These are phyloP conservation scores for Cheilinus undulatus DNA, from an alignment of 2,113 vertebrate species.

Conservation along the genomic window DNA sequence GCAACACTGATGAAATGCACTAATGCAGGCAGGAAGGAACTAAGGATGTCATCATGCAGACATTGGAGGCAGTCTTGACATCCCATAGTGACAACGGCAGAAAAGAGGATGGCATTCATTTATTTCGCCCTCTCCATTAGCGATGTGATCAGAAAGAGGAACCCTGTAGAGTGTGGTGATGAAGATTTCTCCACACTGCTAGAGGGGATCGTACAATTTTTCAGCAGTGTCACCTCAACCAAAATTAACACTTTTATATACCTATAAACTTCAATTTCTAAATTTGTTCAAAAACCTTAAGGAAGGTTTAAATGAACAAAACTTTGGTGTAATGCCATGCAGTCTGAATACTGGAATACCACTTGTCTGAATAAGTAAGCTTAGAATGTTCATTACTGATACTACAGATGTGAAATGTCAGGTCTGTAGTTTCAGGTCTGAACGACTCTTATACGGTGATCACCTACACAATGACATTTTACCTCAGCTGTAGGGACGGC, in stretches of 20 bases:
- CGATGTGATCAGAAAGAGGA: constrained; percentile 65
- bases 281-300: neutral
- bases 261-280: neutral
- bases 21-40: constrained; percentile 40
- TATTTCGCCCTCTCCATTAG: constrained; percentile 54
- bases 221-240: constrained; percentile 4
- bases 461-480: too few species aligned
- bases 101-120: constrained; percentile 49
- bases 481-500: too few species aligned
- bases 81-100: constrained; percentile 46
- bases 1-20: constrained; percentile 34
- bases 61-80: constrained; percentile 34
- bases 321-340: neutral
- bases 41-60: constrained; percentile 37
- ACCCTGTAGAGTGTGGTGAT: constrained; percentile 36
- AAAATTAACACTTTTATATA: constrained; percentile 8
- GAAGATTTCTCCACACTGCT: constrained; percentile 43
- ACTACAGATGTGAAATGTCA: too few species aligned
- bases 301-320: neutral
- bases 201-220: constrained; percentile 46
- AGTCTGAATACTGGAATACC: neutral
- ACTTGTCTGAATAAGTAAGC: neutral
- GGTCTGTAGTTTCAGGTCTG: too few species aligned
- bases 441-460: too few species aligned
- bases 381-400: too few species aligned